Conservation (phyloP, 1,140 invertebrate genomes). For the Venturia canescens region DNA sequence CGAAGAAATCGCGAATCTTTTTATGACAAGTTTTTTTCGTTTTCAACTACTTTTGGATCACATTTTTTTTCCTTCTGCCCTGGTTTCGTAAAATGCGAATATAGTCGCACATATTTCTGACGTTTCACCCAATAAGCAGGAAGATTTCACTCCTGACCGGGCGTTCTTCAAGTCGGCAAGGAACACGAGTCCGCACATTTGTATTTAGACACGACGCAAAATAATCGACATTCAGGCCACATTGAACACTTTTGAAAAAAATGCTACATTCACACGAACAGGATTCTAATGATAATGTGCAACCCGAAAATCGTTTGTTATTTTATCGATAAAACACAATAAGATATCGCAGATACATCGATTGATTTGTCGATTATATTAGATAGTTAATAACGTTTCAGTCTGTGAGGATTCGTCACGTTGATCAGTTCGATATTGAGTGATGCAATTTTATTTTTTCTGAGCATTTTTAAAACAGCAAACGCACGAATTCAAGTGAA, state of each 20-base stretch:
- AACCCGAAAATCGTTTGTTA: not conserved
- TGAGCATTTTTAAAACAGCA: no score
- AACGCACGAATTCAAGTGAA: no score
- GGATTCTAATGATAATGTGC: not conserved
- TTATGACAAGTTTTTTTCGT: no score
- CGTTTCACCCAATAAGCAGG: no score
- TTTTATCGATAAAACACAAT: not conserved
- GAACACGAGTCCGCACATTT: not conserved
- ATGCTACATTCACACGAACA: not conserved
- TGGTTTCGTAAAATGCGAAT: no score
- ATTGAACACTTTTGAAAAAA: conserved; percentile 1
- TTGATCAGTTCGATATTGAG: no score
- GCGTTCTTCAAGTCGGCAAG: not conserved
- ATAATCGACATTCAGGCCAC: not conserved
- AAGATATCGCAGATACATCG: conserved; percentile 10
- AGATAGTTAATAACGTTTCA: not conserved
- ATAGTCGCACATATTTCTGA: no score
- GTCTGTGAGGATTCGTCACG: not conserved
- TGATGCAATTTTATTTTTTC: no score
- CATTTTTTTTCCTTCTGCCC: no score
- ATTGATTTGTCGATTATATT: conserved; percentile 6
- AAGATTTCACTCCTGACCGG: not conserved
- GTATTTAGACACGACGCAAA: not conserved
- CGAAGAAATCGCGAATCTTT: no score
- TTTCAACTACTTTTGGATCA: no score